Evolutionary conservation across 2,888 invertebrate species (phyloP).

Genomic region (Peribatodes rhomboidaria): DNA sequence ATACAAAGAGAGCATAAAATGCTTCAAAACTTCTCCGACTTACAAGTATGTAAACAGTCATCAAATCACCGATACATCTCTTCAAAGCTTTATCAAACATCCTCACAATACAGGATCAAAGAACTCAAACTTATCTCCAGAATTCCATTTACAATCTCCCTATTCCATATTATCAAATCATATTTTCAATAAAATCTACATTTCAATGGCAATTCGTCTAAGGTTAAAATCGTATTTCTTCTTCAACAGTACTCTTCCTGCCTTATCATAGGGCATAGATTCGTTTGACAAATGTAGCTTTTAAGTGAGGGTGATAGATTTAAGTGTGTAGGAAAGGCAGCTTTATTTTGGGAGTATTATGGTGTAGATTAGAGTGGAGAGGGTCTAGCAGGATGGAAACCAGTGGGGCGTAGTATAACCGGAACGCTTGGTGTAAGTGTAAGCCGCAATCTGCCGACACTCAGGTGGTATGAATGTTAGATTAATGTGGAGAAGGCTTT

Average conservation of each 20-base stretch:
- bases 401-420: slow-evolving; percentile 60
- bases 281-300: slow-evolving; percentile 41
- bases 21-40: not conserved
- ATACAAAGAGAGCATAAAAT: too few relatives aligned
- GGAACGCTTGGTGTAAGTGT: slow-evolving; percentile 72
- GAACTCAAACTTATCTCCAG: slow-evolving; percentile 23
- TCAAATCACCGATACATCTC: not conserved
- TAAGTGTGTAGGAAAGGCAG: slow-evolving; percentile 24
- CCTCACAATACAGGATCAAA: slow-evolving; percentile 8
- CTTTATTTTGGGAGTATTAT: slow-evolving; percentile 44
- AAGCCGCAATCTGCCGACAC: slow-evolving; percentile 80
- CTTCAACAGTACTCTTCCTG: slow-evolving; percentile 39
- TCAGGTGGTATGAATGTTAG: slow-evolving; percentile 71
- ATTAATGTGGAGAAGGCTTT: slow-evolving; percentile 63
- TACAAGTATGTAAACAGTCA: not conserved
- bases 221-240: slow-evolving; percentile 37
- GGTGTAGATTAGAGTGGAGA: slow-evolving; percentile 47
- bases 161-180: slow-evolving; percentile 56
- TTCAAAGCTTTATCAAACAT: not conserved
- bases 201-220: slow-evolving; percentile 56
- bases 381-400: slow-evolving; percentile 37
- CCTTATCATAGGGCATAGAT: slow-evolving; percentile 46
- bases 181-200: slow-evolving; percentile 68
- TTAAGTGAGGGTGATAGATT: slow-evolving; percentile 13
- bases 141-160: slow-evolving; percentile 45